These are phyloP conservation scores for Ctena decussata DNA, from an alignment of 2,888 invertebrate genomes.

Conservation along the genomic window DNA sequence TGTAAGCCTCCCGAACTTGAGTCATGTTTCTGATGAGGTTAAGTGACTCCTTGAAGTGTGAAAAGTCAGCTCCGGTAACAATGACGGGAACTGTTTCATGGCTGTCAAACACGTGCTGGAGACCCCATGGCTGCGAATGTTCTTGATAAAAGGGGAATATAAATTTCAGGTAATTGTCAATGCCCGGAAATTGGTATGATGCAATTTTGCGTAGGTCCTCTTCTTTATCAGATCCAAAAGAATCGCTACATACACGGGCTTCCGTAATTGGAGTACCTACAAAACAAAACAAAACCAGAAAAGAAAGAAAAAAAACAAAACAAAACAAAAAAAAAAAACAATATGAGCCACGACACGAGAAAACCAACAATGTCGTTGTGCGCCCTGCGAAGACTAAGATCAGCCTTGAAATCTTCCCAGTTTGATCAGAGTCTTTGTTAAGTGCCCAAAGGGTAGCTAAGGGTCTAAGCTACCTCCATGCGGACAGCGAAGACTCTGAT, in stretches of 20 bases:
- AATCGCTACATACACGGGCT: neutral
- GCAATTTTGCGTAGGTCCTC: neutral
- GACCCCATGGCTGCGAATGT: neutral
- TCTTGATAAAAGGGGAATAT: neutral
- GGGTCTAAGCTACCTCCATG: no score
- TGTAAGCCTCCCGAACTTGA: neutral
- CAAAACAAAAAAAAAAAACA: no score
- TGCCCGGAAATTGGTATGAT: neutral
- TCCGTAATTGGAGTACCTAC: neutral
- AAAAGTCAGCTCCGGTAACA: neutral
- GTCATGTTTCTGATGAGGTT: neutral
- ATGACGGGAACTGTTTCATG: neutral
- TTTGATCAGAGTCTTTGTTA: no score
- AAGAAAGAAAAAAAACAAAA: no score
- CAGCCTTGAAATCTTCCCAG: no score
- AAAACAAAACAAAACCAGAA: no score
- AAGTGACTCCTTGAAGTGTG: neutral
- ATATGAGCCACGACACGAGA: no score
- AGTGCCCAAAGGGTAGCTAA: no score
- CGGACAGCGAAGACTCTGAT: no score
- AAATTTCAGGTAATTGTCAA: neutral
- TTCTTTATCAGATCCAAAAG: neutral
- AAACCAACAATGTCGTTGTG: no score
- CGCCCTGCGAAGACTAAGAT: no score
- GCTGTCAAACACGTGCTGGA: neutral